Evolutionary conservation across 2,888 invertebrate species (phyloP).

Genomic region (Polydrusus cervinus): DNA sequence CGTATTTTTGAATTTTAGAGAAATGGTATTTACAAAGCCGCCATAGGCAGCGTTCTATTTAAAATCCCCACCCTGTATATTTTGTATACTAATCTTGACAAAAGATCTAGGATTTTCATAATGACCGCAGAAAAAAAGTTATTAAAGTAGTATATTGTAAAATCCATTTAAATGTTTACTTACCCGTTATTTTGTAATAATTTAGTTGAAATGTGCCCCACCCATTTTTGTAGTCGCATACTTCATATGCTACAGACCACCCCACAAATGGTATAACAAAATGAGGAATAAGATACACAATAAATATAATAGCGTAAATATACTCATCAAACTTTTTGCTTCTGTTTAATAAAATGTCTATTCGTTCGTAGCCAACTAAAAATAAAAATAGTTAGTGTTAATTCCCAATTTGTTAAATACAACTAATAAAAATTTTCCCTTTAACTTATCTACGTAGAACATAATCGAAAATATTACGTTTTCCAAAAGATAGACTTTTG

Average conservation of each 20-base stretch:
- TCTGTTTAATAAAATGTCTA: conserved; percentile 76
- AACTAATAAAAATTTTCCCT: neutral
- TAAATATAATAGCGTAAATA: conserved; percentile 80
- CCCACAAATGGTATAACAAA: conserved; percentile 83
- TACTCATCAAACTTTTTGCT: conserved; percentile 79
- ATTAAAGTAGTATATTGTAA: no score
- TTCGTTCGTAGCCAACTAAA: conserved; percentile 77
- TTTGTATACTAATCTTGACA: no score
- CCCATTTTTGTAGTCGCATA: conserved; percentile 80
- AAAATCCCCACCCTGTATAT: no score
- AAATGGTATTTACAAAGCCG: no score
- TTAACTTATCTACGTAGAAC: no score
- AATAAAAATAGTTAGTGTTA: neutral
- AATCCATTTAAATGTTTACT: neutral
- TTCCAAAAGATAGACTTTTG: no score
- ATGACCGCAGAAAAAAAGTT: no score
- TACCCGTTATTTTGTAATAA: conserved; percentile 70
- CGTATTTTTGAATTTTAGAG: no score
- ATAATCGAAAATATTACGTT: no score
- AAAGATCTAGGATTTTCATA: no score
- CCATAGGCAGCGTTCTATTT: no score
- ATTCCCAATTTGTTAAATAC: neutral
- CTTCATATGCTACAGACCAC: conserved; percentile 81
- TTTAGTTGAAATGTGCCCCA: conserved; percentile 80
- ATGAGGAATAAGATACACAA: conserved; percentile 79